Base-by-base conservation (phyloP, 2,113 vertebrate species). In the Eurystomus gularis region DNA sequence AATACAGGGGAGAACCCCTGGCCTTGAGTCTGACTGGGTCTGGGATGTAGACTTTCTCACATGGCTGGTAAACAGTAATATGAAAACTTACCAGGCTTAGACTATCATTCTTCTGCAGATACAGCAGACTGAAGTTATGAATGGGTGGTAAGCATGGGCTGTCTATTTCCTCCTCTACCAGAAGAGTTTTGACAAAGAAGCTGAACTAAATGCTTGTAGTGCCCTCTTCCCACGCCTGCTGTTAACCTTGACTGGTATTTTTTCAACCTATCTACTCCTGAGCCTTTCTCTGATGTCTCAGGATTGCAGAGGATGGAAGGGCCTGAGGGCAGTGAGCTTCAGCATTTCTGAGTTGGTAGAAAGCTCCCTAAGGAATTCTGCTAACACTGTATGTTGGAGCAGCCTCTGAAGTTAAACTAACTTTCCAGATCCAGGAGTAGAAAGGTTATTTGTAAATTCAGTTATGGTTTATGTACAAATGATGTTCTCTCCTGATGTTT, bases 361-460 rank as follows among this genome's bases (percentile, higher is more conserved):
- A 79, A 79, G 39, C 61, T 89, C 57, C 35, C 80, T 54, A 39
- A 87, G 70, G 91, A 87, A 24, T 82, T 95, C 49, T 93, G 33
- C 55, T 68, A 91, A 39, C 35, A 21, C 48, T 42, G 26, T 11
- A 5, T 31, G 17, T 87, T 70, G 26, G 35, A 87, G 58, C 48
- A 82, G 58, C 65, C 61, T 94, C 78, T 89, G 57, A 80, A 65
- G 51, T 85, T 85, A 69, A 91, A 64, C 35, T 64, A 49, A 17
- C 48, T 89, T 72, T 84, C 24, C 48, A 72, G 73, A 82, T 72
- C 28, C 75, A 65, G 57, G 66, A 93, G 65, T 29, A 91, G 60
- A 95, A 95, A 96, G 60, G 80, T 96, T 94, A 89, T 94, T 92
- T 90, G 79, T 93, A 80, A 96, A 88, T 62, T 93, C 85, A 69